Evolutionary conservation across 2,797 vertebrate species (phyloP).

Genomic region (Sternarchorhynchus goeldii): DNA sequence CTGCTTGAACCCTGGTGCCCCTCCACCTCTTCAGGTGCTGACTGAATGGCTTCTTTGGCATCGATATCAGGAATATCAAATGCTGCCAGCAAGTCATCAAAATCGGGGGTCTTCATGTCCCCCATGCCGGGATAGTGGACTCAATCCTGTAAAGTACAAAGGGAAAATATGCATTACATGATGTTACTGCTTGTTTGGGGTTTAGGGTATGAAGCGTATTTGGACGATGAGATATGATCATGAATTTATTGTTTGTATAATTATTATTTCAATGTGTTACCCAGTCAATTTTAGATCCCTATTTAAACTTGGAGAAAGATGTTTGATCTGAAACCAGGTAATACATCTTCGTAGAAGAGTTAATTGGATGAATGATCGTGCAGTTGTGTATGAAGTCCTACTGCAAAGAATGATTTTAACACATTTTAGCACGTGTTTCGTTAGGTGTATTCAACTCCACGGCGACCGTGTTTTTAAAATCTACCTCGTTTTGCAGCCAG

Average conservation of each 20-base stretch:
- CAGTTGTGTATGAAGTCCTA: too few species aligned
- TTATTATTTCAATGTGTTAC: too few species aligned
- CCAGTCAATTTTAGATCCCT: too few species aligned
- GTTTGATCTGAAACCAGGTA: too few species aligned
- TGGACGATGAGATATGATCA: not conserved
- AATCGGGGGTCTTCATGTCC: conserved; percentile 99
- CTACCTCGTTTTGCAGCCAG: not conserved
- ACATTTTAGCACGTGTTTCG: too few species aligned
- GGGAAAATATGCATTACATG: not conserved
- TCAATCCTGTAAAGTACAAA: conserved; percentile 68
- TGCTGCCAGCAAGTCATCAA: conserved; percentile 96
- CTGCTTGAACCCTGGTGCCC: conserved; percentile 72
- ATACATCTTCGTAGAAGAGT: too few species aligned
- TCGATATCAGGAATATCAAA: conserved; percentile 98
- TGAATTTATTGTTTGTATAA: not conserved
- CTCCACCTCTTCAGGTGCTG: conserved; percentile 87
- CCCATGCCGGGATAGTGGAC: conserved; percentile 84
- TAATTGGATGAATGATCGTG: too few species aligned
- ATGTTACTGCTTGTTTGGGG: not conserved
- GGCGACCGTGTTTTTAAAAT: too few species aligned
- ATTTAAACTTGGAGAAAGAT: too few species aligned
- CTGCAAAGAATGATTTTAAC: too few species aligned
- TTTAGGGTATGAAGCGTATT: not conserved
- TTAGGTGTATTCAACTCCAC: too few species aligned
- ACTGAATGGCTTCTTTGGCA: conserved; percentile 94